Evolutionary conservation across 2,888 invertebrate genomes (phyloP).

Genomic region (Lagria hirta): DNA sequence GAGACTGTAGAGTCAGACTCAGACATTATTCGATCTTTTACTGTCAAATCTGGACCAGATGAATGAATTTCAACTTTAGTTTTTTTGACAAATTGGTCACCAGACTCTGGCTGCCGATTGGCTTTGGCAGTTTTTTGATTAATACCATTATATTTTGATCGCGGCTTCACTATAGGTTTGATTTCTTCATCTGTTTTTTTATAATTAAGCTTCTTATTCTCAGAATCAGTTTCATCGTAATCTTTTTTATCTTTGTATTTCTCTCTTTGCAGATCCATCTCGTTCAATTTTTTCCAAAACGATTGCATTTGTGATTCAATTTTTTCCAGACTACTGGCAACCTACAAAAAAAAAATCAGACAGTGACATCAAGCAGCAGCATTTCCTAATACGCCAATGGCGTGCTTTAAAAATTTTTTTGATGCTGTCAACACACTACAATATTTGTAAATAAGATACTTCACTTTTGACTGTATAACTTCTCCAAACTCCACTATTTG

Average conservation of each 20-base stretch:
- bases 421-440: too few relatives aligned
- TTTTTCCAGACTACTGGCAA: conserved; percentile 42
- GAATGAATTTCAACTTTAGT: too few relatives aligned
- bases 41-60: too few relatives aligned
- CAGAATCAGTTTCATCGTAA: too few relatives aligned
- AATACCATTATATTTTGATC: conserved; percentile 29
- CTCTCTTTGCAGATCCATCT: conserved; percentile 39
- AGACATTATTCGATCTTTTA: too few relatives aligned
- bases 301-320: conserved; percentile 51
- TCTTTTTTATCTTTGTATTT: conserved; percentile 3
- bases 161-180: conserved; percentile 32
- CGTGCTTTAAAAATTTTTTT: conserved; percentile 8
- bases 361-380: conserved; percentile 1
- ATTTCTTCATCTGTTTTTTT: conserved; percentile 16
- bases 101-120: too few relatives aligned
- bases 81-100: too few relatives aligned
- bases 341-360: conserved; percentile 30
- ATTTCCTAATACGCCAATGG: not conserved
- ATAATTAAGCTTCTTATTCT: too few relatives aligned
- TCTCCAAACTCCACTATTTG: conserved; percentile 34
- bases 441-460: too few relatives aligned
- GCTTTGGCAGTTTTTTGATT: too few relatives aligned
- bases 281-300: conserved; percentile 46
- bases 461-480: conserved; percentile 34
- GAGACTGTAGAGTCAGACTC: too few relatives aligned